Conservation (phyloP, 1,140 invertebrate genomes). For the Eubasilissa regina region DNA sequence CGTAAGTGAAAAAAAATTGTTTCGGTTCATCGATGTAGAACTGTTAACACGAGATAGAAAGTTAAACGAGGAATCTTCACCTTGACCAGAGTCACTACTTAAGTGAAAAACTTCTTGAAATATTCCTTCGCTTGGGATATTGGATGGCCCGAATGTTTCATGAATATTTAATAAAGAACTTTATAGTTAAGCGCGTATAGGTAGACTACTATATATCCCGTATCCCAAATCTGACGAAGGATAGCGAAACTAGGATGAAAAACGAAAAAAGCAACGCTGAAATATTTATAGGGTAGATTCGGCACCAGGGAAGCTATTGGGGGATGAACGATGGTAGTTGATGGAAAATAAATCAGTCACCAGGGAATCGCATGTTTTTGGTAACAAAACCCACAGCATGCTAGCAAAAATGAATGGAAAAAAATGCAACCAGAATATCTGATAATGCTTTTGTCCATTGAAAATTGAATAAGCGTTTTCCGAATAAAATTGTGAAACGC, state of each 20-base stretch:
- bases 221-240: slow-evolving; percentile 22
- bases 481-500: too few species aligned
- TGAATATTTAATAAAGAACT: slow-evolving; percentile 39
- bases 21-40: too few species aligned
- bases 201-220: slow-evolving; percentile 25
- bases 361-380: neutral
- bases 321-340: neutral
- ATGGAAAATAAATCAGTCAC: slow-evolving; percentile 30
- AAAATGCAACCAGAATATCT: too few species aligned
- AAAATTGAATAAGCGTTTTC: too few species aligned
- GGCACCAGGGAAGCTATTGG: neutral
- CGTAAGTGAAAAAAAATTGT: too few species aligned
- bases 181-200: slow-evolving; percentile 34
- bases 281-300: slow-evolving; percentile 26
- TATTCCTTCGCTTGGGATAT: neutral
- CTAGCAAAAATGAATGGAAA: too few species aligned
- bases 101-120: slow-evolving; percentile 20
- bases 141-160: neutral
- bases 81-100: slow-evolving; percentile 12
- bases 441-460: too few species aligned
- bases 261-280: slow-evolving; percentile 8
- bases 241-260: slow-evolving; percentile 9
- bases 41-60: too few species aligned
- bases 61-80: neutral
- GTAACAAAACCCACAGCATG: too few species aligned